Percentiles rank a stretch among this genome's conserved stretches.
These are phyloP conservation scores for Ctenosaura bakeri DNA, from an alignment of 2,797 vertebrate genomes.

Conservation along the genomic window DNA sequence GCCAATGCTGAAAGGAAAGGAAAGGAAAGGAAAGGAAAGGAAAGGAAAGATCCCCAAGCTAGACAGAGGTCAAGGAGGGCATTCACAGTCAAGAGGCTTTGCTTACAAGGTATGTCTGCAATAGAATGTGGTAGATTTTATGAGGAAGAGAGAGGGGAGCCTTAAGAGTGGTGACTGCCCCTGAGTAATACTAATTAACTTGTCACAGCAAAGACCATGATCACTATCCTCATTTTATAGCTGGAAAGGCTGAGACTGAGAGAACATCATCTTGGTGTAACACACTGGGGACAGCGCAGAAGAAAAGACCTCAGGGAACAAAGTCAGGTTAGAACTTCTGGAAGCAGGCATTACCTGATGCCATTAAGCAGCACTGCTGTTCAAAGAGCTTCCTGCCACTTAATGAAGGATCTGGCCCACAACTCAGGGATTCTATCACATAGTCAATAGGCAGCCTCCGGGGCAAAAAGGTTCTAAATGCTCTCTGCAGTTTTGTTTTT, in stretches of 20 bases:
- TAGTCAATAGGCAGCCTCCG: background rate
- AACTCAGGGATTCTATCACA: background rate
- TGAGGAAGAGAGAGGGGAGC: background rate
- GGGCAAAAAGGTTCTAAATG: background rate
- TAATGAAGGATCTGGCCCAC: background rate
- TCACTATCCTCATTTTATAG: background rate
- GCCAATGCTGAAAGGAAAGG: no score
- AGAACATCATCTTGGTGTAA: background rate
- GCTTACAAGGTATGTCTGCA: no score
- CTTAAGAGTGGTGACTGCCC: background rate
- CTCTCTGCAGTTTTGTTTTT: slow-evolving; percentile 34
- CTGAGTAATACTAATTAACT: background rate
- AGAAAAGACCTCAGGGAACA: background rate
- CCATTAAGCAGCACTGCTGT: background rate
- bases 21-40: no score
- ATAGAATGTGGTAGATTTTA: background rate
- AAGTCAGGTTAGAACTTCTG: background rate
- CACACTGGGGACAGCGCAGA: background rate
- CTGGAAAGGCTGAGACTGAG: background rate
- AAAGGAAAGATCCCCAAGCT: no score
- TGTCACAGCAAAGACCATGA: background rate
- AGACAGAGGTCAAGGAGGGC: no score
- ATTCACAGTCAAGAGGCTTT: no score
- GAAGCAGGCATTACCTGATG: background rate
- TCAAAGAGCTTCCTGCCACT: background rate